These are phyloP conservation scores for Castor canadensis DNA, from an alignment of 2,113 vertebrate species.

Conservation along the genomic window DNA sequence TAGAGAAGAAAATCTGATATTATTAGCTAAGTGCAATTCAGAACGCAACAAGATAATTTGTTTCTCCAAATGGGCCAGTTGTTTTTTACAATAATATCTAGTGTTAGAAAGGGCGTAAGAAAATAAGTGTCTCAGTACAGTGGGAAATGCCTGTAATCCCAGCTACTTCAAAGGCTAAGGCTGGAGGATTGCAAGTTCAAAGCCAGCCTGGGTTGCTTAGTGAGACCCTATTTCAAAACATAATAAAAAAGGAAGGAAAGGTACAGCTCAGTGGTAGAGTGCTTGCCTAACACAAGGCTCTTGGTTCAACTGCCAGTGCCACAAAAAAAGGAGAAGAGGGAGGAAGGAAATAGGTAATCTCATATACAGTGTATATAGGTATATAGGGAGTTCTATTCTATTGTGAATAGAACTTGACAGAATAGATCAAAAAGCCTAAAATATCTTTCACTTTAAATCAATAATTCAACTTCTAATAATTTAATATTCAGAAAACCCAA, in stretches of 20 bases:
- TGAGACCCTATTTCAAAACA: background rate
- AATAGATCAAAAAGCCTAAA: background rate
- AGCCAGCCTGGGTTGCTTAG: background rate
- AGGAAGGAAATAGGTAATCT: background rate
- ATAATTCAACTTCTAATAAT: background rate
- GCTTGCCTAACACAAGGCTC: background rate
- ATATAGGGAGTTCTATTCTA: background rate
- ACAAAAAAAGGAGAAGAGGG: background rate
- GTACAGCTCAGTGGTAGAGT: background rate
- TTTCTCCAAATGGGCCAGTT: background rate
- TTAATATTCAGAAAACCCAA: background rate
- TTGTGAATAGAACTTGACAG: background rate
- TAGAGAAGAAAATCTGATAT: background rate
- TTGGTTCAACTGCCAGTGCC: background rate
- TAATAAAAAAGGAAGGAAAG: background rate
- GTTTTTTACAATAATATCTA: background rate
- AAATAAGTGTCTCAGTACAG: background rate
- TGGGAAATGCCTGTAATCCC: too few species aligned
- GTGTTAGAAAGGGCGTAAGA: background rate
- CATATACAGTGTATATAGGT: background rate
- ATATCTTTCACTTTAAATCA: background rate
- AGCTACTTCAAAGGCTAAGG: background rate
- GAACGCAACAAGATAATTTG: background rate
- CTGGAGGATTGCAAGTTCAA: background rate
- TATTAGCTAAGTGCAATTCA: background rate